A percentile compares a stretch with the other conserved stretches of the same genome.
phyloP scores from a whole-genome alignment of 2,888 invertebrate species.

The Pyrgus malvae region DNA sequence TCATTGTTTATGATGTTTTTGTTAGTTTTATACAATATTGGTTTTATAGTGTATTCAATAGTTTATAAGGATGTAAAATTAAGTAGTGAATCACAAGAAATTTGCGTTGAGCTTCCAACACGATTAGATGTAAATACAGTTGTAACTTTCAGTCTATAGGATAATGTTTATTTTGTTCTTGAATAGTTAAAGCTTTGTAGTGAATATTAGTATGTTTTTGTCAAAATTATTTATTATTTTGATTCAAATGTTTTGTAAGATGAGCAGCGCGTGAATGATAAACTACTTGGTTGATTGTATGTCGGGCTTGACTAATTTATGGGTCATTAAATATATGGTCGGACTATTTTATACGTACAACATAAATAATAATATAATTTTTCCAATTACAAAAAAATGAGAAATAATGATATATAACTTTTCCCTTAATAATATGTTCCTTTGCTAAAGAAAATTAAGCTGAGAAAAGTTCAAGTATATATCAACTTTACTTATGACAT shows the following conservation, averaged over 20 bases:
- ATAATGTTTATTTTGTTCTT: conserved; percentile 20
- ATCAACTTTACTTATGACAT: too few relatives aligned
- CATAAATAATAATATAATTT: too few relatives aligned
- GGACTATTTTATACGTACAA: background rate
- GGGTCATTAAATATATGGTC: background rate
- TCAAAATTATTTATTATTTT: conserved; percentile 3
- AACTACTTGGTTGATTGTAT: conserved; percentile 3
- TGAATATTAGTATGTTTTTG: background rate
- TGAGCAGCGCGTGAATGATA: conserved; percentile 13
- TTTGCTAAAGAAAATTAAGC: too few relatives aligned
- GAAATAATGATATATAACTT: too few relatives aligned
- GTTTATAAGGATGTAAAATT: conserved; percentile 42
- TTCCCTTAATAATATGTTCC: too few relatives aligned
- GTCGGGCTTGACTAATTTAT: background rate
- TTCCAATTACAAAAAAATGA: too few relatives aligned
- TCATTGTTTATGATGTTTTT: conserved; percentile 25
- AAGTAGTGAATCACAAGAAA: conserved; percentile 73
- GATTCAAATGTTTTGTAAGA: background rate
- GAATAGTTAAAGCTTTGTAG: conserved; percentile 17
- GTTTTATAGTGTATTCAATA: conserved; percentile 7
- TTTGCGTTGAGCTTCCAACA: conserved; percentile 83
- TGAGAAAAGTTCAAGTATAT: too few relatives aligned
- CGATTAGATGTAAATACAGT: conserved; percentile 81
- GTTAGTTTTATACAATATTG: conserved; percentile 1
- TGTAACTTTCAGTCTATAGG: conserved; percentile 39